Evolutionary conservation across 2,797 vertebrate species (phyloP).

Genomic region (Microchirus variegatus): DNA sequence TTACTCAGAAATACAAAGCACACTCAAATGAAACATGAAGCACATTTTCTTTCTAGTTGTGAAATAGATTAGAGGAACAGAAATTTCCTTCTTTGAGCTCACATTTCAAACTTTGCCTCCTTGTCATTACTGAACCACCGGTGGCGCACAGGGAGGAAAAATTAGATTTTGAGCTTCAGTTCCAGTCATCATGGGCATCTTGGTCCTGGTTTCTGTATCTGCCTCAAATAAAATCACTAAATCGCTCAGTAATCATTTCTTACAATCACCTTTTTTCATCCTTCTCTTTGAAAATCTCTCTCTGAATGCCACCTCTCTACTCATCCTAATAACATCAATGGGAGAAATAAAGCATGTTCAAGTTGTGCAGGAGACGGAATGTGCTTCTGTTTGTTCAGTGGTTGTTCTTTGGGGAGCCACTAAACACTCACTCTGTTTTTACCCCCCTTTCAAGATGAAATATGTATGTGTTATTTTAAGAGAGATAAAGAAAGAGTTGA

Average conservation of each 20-base stretch:
- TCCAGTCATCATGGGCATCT: conserved; percentile 40
- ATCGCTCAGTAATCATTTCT: conserved; percentile 46
- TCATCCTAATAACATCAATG: conserved; percentile 27
- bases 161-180: conserved; percentile 20
- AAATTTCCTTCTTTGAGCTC: conserved; percentile 66
- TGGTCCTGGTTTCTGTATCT: conserved; percentile 41
- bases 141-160: too few relatives aligned
- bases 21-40: conserved; percentile 70
- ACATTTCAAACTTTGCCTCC: conserved; percentile 65
- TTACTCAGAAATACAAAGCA: conserved; percentile 67
- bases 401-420: conserved; percentile 59
- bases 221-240: conserved; percentile 55
- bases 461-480: conserved; percentile 46
- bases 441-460: conserved; percentile 55
- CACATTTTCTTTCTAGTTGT: conserved; percentile 53
- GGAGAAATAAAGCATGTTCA: conserved; percentile 39
- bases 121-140: too few relatives aligned
- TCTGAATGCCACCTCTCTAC: conserved; percentile 15
- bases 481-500: conserved; percentile 52
- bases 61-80: conserved; percentile 74
- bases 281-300: conserved; percentile 27
- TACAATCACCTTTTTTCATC: conserved; percentile 28
- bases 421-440: conserved; percentile 36
- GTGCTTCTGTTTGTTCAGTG: conserved; percentile 58
- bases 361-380: conserved; percentile 50